Evolutionary conservation across 2,888 invertebrate genomes (phyloP).

Genomic region (Tillus elongatus): DNA sequence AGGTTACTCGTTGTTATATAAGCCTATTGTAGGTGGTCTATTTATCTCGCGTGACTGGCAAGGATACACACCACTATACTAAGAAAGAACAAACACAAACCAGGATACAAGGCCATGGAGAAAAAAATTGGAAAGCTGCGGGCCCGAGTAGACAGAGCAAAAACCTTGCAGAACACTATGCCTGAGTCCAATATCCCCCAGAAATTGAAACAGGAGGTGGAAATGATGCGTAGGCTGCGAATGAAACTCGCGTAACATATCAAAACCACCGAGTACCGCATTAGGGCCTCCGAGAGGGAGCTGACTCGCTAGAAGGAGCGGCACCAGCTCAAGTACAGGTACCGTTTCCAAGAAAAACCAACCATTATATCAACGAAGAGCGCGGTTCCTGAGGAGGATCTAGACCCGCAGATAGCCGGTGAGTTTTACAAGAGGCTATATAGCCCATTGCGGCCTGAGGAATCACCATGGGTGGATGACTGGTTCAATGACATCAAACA

Average conservation of each 20-base stretch:
- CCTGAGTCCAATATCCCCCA: background rate
- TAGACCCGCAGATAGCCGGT: background rate
- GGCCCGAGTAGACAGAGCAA: background rate
- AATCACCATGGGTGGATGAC: background rate
- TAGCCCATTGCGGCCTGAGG: background rate
- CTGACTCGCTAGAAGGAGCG: too few species aligned
- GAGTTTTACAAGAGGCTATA: slow-evolving; percentile 3
- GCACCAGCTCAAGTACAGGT: background rate
- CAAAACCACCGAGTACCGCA: background rate
- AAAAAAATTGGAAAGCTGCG: background rate
- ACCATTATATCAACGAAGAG: background rate
- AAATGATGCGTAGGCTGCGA: background rate
- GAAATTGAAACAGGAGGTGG: background rate
- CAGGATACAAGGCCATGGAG: background rate
- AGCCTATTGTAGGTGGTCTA: too few species aligned
- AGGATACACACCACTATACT: background rate
- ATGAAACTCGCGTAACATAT: slow-evolving; percentile 2
- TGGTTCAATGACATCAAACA: background rate
- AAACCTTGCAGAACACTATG: background rate
- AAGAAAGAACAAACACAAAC: background rate
- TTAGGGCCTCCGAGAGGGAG: background rate
- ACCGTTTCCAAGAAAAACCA: background rate
- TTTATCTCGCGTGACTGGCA: too few species aligned
- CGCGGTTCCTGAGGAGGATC: background rate
- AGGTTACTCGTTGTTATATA: too few species aligned